These are phyloP conservation scores for Neogobius melanostomus DNA, from an alignment of 2,113 vertebrate species.

Conservation along the genomic window DNA sequence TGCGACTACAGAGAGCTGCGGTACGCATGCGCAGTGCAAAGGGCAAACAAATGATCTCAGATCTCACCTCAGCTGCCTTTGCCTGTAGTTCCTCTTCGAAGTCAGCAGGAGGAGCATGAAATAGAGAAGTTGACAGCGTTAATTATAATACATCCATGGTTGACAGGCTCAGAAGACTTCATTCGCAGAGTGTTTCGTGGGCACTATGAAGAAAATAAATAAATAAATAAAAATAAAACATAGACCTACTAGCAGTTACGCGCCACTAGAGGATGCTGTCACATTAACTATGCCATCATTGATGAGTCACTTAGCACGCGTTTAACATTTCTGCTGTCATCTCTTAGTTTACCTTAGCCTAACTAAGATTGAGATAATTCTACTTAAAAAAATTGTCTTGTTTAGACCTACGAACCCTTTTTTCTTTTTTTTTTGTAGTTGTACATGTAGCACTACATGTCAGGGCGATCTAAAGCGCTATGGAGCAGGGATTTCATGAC, in stretches of 20 bases:
- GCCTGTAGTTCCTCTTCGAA: background rate
- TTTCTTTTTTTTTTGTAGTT: too few species aligned
- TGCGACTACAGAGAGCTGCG: conserved; percentile 20
- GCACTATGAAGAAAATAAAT: too few species aligned
- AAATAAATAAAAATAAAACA: background rate
- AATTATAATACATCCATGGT: too few species aligned
- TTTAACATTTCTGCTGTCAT: background rate
- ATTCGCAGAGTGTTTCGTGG: too few species aligned
- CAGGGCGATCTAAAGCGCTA: too few species aligned
- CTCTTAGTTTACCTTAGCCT: too few species aligned
- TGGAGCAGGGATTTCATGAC: too few species aligned
- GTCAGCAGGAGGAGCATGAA: background rate
- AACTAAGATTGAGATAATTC: too few species aligned
- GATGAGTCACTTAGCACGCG: background rate
- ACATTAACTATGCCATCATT: background rate
- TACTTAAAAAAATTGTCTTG: too few species aligned
- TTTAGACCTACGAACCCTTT: too few species aligned
- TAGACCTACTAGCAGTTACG: background rate
- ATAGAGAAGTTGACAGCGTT: background rate
- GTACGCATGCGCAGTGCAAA: conserved; percentile 15
- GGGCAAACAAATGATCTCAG: conserved; percentile 20
- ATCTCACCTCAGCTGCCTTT: background rate
- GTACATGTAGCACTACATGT: too few species aligned
- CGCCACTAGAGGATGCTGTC: background rate
- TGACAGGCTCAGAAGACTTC: too few species aligned